Conservation (phyloP, 2,113 vertebrate genomes). For the Paratilapia polleni region DNA sequence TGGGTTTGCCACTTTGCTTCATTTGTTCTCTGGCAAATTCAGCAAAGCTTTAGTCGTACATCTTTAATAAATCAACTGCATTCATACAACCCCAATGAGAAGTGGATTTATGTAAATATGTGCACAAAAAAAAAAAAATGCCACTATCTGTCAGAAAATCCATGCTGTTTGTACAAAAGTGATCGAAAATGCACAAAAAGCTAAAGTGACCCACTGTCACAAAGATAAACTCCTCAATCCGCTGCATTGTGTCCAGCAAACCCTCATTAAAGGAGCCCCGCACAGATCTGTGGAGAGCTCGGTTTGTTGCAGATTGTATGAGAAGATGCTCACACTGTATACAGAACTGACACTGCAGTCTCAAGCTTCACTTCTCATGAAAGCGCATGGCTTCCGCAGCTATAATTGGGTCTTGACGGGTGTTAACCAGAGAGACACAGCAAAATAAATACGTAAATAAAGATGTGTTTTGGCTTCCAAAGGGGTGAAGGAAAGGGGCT, state of each 20-base stretch:
- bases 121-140: not conserved
- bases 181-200: slow-evolving; percentile 23
- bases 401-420: slow-evolving; percentile 72
- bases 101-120: slow-evolving; percentile 42
- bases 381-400: slow-evolving; percentile 49
- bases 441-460: slow-evolving; percentile 77
- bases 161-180: slow-evolving; percentile 27
- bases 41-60: slow-evolving; percentile 24
- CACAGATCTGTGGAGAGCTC: slow-evolving; percentile 23
- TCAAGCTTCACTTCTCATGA: slow-evolving; percentile 58
- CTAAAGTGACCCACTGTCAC: slow-evolving; percentile 23
- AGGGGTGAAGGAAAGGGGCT: slow-evolving; percentile 59
- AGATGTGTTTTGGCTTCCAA: slow-evolving; percentile 62
- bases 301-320: slow-evolving; percentile 36
- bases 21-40: slow-evolving; percentile 60
- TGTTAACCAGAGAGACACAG: slow-evolving; percentile 58
- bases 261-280: slow-evolving; percentile 56
- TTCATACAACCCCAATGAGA: slow-evolving; percentile 6
- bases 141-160: slow-evolving; percentile 34
- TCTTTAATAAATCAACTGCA: slow-evolving; percentile 52
- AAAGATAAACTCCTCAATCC: slow-evolving; percentile 53
- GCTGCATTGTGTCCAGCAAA: slow-evolving; percentile 50
- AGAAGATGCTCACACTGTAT: slow-evolving; percentile 35
- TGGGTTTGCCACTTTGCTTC: slow-evolving; percentile 53
- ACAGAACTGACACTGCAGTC: slow-evolving; percentile 48